These are phyloP conservation scores for Lathronympha strigana DNA, from an alignment of 2,888 invertebrate genomes.

Conservation along the genomic window DNA sequence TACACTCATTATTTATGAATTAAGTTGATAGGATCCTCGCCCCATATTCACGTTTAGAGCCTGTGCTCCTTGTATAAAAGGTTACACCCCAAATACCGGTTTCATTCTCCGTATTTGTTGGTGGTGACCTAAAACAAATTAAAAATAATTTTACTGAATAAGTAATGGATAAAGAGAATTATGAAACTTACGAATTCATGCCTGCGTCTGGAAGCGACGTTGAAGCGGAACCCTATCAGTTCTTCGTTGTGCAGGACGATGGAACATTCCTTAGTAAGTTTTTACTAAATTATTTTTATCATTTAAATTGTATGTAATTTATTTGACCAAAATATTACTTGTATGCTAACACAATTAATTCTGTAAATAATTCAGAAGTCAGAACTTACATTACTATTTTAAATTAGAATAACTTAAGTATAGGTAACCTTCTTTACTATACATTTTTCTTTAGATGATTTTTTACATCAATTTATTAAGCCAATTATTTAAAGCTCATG, in stretches of 20 bases:
- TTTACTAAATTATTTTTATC: neutral
- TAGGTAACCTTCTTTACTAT: no score
- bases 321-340: no score
- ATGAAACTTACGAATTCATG: slow-evolving; percentile 69
- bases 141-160: slow-evolving; percentile 20
- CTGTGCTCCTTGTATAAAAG: neutral
- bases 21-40: neutral
- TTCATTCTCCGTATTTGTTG: neutral
- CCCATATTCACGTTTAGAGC: neutral
- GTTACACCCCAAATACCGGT: neutral
- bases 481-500: no score
- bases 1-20: neutral
- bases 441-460: no score
- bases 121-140: neutral
- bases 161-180: slow-evolving; percentile 71
- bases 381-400: no score
- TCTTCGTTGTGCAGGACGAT: slow-evolving; percentile 73
- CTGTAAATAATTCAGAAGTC: no score
- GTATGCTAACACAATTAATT: no score
- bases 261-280: slow-evolving; percentile 65
- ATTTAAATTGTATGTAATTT: neutral
- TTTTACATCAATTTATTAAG: no score
- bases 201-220: slow-evolving; percentile 48
- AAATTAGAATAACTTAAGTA: no score
- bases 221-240: slow-evolving; percentile 61